Conservation (phyloP, 1,140 invertebrate species). For the Diabrotica virgifera region DNA sequence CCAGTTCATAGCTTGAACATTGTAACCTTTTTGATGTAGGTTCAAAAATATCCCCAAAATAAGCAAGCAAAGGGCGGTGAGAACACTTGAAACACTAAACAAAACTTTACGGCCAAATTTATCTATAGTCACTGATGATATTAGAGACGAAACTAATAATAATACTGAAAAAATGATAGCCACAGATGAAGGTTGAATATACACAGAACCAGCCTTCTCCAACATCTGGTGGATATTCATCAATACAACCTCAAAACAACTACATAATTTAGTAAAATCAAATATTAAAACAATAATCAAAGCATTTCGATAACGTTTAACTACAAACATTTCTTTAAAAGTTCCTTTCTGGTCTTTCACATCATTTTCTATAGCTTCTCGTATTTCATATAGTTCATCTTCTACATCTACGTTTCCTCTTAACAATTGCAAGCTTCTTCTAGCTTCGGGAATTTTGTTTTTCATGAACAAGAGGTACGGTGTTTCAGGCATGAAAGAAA, state of each 20-base stretch:
- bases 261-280: neutral
- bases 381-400: slow-evolving; percentile 51
- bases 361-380: neutral
- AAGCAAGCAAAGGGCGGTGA: slow-evolving; percentile 32
- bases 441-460: slow-evolving; percentile 59
- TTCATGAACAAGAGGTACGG: slow-evolving; percentile 66
- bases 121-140: slow-evolving; percentile 35
- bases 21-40: slow-evolving; percentile 27
- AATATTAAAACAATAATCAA: neutral
- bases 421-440: slow-evolving; percentile 58
- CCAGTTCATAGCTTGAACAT: slow-evolving; percentile 30
- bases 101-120: slow-evolving; percentile 38
- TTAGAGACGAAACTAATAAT: slow-evolving; percentile 33
- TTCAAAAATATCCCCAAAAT: slow-evolving; percentile 40
- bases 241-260: slow-evolving; percentile 28
- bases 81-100: slow-evolving; percentile 31
- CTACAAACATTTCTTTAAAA: neutral
- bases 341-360: neutral
- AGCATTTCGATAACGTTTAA: neutral
- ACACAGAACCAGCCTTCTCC: slow-evolving; percentile 30
- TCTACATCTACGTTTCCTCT: slow-evolving; percentile 57
- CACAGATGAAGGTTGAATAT: slow-evolving; percentile 26
- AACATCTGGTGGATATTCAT: slow-evolving; percentile 37
- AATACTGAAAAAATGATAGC: slow-evolving; percentile 40
- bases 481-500: slow-evolving; percentile 66